Conservation (phyloP, 2,888 invertebrate genomes). For the Hanleya hanleyi region DNA sequence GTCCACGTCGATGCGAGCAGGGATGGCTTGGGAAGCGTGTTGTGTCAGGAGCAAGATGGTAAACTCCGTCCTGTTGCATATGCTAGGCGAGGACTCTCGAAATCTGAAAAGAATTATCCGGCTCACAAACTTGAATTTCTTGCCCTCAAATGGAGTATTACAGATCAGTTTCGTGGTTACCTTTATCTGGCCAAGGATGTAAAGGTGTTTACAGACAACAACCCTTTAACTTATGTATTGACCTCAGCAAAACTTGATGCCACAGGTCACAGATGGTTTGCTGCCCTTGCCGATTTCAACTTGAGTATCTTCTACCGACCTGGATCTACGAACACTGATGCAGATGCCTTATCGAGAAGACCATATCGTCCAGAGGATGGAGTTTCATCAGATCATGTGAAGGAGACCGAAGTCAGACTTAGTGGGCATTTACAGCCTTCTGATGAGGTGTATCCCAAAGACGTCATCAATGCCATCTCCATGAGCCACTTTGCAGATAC, state of each 20-base stretch:
- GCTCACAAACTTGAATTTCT: slow-evolving; percentile 25
- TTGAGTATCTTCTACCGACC: slow-evolving; percentile 10
- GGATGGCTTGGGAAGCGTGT: slow-evolving; percentile 28
- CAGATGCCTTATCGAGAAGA: slow-evolving; percentile 22
- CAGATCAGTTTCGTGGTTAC: slow-evolving; percentile 27
- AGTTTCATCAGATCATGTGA: background rate
- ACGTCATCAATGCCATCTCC: background rate
- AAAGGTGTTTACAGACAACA: slow-evolving; percentile 13
- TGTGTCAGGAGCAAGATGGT: slow-evolving; percentile 27
- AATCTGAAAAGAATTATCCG: slow-evolving; percentile 22
- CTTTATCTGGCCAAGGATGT: slow-evolving; percentile 11
- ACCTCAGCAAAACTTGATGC: slow-evolving; percentile 26
- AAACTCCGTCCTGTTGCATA: slow-evolving; percentile 18
- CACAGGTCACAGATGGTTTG: slow-evolving; percentile 26
- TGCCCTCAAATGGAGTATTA: slow-evolving; percentile 30
- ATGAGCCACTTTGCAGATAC: background rate
- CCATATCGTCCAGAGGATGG: background rate
- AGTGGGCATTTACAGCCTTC: background rate
- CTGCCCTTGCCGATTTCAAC: slow-evolving; percentile 16
- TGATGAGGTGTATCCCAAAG: background rate
- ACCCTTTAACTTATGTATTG: slow-evolving; percentile 25
- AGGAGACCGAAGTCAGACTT: background rate
- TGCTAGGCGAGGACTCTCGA: slow-evolving; percentile 19
- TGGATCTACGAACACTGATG: slow-evolving; percentile 17
- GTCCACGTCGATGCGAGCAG: slow-evolving; percentile 28